Percentiles rank a stretch among this genome's conserved stretches.
Conservation (phyloP, 2,113 vertebrate species). For the Seriola rivoliana region DNA sequence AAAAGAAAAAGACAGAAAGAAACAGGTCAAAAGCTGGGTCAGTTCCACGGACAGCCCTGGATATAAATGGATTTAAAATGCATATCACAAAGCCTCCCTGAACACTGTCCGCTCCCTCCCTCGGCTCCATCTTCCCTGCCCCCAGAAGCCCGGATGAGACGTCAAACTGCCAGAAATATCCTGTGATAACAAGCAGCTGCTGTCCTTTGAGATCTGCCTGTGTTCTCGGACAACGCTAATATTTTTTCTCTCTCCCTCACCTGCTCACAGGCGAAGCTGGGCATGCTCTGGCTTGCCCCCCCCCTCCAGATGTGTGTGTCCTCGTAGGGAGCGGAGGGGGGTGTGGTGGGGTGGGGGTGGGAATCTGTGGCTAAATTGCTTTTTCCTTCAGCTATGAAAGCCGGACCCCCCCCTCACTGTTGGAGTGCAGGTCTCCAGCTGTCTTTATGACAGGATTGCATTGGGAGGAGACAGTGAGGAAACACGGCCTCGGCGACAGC, state of each 20-base stretch:
- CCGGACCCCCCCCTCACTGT: slow-evolving; percentile 49
- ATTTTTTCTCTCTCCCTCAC: slow-evolving; percentile 43
- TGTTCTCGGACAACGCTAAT: slow-evolving; percentile 53
- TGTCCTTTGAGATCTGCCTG: slow-evolving; percentile 55
- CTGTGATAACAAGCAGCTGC: slow-evolving; percentile 76
- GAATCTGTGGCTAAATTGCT: slow-evolving; percentile 70
- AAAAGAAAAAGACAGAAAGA: neutral
- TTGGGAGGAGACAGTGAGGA: neutral
- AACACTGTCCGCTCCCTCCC: slow-evolving; percentile 23
- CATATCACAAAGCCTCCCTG: slow-evolving; percentile 42
- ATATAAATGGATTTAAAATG: slow-evolving; percentile 51
- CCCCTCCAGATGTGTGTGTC: slow-evolving; percentile 55
- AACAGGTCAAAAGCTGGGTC: slow-evolving; percentile 22
- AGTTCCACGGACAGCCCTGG: slow-evolving; percentile 1
- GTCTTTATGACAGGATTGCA: slow-evolving; percentile 38
- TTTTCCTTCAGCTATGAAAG: slow-evolving; percentile 67
- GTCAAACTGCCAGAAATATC: slow-evolving; percentile 70
- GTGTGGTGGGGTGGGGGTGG: neutral
- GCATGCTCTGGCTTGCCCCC: slow-evolving; percentile 36
- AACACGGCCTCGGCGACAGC: neutral
- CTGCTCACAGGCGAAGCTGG: slow-evolving; percentile 42
- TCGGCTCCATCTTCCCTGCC: slow-evolving; percentile 6
- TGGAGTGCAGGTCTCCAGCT: slow-evolving; percentile 60
- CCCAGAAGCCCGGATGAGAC: slow-evolving; percentile 36
- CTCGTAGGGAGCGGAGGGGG: slow-evolving; percentile 20